Conservation (phyloP, 2,113 vertebrate genomes). For the Muntiacus muntjak region DNA sequence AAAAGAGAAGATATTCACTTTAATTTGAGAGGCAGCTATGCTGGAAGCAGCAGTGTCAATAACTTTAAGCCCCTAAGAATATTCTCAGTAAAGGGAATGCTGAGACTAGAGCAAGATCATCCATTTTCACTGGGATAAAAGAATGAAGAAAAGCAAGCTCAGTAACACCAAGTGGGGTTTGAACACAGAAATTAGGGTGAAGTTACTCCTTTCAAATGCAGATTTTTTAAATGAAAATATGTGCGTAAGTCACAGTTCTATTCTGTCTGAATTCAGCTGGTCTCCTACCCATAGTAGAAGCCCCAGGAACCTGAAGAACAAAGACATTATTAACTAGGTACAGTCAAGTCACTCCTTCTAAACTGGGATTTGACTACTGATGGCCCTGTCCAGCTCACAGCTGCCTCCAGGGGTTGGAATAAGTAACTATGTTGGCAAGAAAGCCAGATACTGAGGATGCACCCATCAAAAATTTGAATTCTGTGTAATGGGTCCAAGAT, state of each 20-base stretch:
- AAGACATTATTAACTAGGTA: constrained; percentile 73
- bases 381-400: not conserved
- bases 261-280: constrained; percentile 64
- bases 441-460: constrained; percentile 93
- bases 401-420: not conserved
- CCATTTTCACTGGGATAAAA: constrained; percentile 44
- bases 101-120: constrained; percentile 17
- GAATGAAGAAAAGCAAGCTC: constrained; percentile 69
- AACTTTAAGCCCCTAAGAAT: not conserved
- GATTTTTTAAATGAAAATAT: constrained; percentile 77
- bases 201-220: constrained; percentile 76
- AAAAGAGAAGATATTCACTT: constrained; percentile 30
- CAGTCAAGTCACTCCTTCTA: constrained; percentile 62
- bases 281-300: constrained; percentile 65
- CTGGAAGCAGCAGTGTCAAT: not conserved
- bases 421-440: constrained; percentile 75
- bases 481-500: constrained; percentile 93
- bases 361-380: constrained; percentile 63
- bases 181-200: constrained; percentile 74
- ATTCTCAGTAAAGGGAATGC: not conserved
- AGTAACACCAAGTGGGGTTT: constrained; percentile 77
- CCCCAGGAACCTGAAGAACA: constrained; percentile 64
- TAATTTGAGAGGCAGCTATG: constrained; percentile 11
- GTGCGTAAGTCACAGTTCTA: constrained; percentile 73
- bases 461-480: constrained; percentile 92